Percentiles rank a stretch among this genome's conserved stretches.
Evolutionary conservation across 2,888 invertebrate genomes (phyloP).

Genomic region (Magallana nippona): DNA sequence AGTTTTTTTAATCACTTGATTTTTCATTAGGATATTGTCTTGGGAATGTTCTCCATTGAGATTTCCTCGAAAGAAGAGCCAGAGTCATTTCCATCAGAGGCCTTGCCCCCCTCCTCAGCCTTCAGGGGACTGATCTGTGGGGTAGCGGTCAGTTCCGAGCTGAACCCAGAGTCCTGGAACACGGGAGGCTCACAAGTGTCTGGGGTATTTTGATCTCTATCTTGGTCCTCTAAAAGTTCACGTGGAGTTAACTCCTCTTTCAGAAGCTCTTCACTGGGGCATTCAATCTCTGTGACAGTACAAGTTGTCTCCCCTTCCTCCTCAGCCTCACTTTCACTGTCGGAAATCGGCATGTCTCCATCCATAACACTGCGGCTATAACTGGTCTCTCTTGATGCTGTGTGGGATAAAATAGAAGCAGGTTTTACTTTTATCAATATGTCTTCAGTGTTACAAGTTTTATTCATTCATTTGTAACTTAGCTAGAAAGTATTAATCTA

Average conservation of each 20-base stretch:
- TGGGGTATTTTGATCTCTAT: neutral
- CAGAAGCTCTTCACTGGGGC: conserved; percentile 25
- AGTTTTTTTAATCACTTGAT: neutral
- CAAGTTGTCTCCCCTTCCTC: conserved; percentile 33
- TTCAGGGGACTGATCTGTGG: conserved; percentile 46
- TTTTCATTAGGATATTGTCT: neutral
- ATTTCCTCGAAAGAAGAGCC: conserved; percentile 65
- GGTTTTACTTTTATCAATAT: too few species aligned
- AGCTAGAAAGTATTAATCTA: too few species aligned
- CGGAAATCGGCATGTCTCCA: conserved; percentile 47
- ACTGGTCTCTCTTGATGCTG: conserved; percentile 45
- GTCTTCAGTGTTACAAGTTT: too few species aligned
- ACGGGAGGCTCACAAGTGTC: conserved; percentile 38
- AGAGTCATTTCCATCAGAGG: conserved; percentile 59
- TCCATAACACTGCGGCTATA: conserved; percentile 45
- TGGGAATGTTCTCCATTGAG: conserved; percentile 23
- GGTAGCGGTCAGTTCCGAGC: conserved; percentile 58
- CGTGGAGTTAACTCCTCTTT: conserved; percentile 40
- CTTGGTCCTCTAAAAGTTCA: conserved; percentile 25
- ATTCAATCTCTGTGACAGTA: conserved; percentile 31
- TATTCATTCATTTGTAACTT: too few species aligned
- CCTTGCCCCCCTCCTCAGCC: conserved; percentile 28
- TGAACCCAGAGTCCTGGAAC: conserved; percentile 58
- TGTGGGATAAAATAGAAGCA: neutral
- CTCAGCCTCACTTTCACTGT: conserved; percentile 51